Evolutionary conservation across 1,140 invertebrate genomes (phyloP).

Genomic region (Arion vulgaris): DNA sequence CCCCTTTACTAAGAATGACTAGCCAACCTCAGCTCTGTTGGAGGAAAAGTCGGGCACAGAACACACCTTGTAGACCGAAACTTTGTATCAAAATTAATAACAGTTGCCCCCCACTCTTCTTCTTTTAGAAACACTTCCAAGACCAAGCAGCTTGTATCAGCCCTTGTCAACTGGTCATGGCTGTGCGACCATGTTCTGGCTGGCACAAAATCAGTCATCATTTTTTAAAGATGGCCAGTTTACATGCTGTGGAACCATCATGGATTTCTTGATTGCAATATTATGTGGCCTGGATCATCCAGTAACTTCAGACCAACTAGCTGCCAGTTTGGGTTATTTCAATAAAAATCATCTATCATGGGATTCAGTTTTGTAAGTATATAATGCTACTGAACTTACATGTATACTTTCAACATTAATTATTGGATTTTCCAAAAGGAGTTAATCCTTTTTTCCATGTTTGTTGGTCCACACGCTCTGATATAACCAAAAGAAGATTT

Average conservation of each 20-base stretch:
- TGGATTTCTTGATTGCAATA: slow-evolving; percentile 15
- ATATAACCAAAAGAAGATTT: no score
- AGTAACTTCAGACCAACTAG: slow-evolving; percentile 33
- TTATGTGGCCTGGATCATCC: slow-evolving; percentile 34
- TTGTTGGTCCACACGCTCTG: no score
- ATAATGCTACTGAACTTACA: no score
- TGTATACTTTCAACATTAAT: no score
- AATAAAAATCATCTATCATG: not conserved
- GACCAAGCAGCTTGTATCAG: not conserved
- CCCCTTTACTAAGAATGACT: no score
- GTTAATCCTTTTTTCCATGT: no score
- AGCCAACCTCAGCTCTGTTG: no score
- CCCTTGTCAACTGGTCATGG: slow-evolving; percentile 29
- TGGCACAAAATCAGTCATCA: not conserved
- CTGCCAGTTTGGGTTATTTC: slow-evolving; percentile 34
- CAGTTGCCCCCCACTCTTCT: no score
- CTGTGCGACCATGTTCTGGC: slow-evolving; percentile 33
- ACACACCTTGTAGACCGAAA: no score
- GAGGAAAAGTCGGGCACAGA: no score
- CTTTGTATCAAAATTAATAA: no score
- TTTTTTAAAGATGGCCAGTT: slow-evolving; percentile 18
- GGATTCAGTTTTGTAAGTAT: slow-evolving; percentile 24
- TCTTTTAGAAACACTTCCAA: slow-evolving; percentile 22
- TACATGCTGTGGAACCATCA: slow-evolving; percentile 30
- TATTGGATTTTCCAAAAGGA: no score